Evolutionary conservation across 2,888 invertebrate species (phyloP).

Genomic region (Smittia aterrima): DNA sequence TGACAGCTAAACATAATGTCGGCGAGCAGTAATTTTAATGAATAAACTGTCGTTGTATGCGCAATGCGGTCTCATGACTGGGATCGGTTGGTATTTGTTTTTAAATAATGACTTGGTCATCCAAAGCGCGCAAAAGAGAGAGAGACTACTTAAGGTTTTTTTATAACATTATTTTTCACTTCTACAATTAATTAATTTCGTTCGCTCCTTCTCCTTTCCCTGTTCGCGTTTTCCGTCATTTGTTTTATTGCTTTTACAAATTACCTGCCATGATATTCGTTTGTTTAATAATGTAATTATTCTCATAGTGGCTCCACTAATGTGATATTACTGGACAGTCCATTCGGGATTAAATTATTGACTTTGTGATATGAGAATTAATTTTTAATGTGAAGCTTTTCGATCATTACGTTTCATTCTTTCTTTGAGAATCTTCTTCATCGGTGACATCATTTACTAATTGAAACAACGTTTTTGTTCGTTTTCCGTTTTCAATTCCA

Average conservation of each 20-base stretch:
- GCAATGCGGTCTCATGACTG: neutral
- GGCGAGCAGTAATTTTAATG: slow-evolving; percentile 10
- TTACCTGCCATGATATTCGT: slow-evolving; percentile 42
- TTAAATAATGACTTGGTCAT: slow-evolving; percentile 19
- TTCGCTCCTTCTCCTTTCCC: slow-evolving; percentile 17
- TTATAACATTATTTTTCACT: slow-evolving; percentile 41
- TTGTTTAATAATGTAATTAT: slow-evolving; percentile 42
- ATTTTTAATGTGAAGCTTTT: neutral
- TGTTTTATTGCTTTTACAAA: slow-evolving; percentile 41
- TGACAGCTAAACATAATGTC: slow-evolving; percentile 30
- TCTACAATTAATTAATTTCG: slow-evolving; percentile 40
- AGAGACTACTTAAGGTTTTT: slow-evolving; percentile 42
- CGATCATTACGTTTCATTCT: too few species aligned
- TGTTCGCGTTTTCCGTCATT: slow-evolving; percentile 32
- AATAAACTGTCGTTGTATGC: slow-evolving; percentile 7
- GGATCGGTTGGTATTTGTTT: slow-evolving; percentile 22
- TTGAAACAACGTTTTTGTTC: neutral
- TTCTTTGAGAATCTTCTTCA: too few species aligned
- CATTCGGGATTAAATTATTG: too few species aligned
- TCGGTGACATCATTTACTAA: neutral
- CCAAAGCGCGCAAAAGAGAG: too few species aligned
- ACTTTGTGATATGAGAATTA: neutral
- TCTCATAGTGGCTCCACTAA: neutral
- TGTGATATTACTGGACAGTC: neutral
- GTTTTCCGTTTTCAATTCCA: neutral